phyloP scores from a whole-genome alignment of 2,113 vertebrate species.

The Tretioscincus oriximinensis region DNA sequence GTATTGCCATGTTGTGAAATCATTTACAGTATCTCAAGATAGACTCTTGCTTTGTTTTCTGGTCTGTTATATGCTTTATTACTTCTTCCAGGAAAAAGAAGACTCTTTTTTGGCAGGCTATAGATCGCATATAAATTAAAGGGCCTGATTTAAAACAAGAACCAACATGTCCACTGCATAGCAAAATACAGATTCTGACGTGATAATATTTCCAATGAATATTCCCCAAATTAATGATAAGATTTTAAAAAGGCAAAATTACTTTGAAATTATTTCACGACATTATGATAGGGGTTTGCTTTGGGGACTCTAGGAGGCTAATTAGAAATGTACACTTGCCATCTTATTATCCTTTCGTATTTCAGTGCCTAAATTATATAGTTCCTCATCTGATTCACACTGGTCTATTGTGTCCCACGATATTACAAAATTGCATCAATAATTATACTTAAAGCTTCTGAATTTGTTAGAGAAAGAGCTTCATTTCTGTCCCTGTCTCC shows the following conservation, averaged over 20 bases:
- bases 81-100: not conserved
- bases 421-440: not conserved
- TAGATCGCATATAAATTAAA: not conserved
- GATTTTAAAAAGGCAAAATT: not conserved
- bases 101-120: not conserved
- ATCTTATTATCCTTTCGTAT: constrained; percentile 8
- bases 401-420: not conserved
- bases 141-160: not conserved
- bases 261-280: not conserved
- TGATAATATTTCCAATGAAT: not conserved
- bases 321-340: constrained; percentile 15
- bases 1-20: not conserved
- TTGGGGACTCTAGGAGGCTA: not conserved
- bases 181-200: not conserved
- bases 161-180: not conserved
- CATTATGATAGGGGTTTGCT: not conserved
- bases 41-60: not conserved
- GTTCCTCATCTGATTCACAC: not conserved
- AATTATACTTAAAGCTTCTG: not conserved
- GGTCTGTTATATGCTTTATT: not conserved
- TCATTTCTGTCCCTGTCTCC: not conserved
- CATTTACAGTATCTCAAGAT: not conserved
- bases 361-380: constrained; percentile 4
- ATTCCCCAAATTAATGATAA: not conserved
- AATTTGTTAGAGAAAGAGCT: not conserved